Percentiles rank a stretch among this genome's conserved stretches.
Conservation (phyloP, 2,888 invertebrate genomes). For the Aleiodes testaceus region DNA sequence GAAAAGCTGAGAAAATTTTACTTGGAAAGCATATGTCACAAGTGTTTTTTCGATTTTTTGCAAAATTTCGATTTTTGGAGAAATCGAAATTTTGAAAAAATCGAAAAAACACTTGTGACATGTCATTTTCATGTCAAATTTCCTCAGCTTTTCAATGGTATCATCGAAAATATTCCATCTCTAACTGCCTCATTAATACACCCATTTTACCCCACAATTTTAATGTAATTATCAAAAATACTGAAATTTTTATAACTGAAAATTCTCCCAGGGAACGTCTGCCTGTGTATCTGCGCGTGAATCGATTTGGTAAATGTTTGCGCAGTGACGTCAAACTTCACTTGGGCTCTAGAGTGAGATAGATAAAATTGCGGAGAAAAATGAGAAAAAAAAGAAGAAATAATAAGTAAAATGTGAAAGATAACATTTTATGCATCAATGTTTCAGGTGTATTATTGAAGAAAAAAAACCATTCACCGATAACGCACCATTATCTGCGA, state of each 20-base stretch:
- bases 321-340: slow-evolving; percentile 57
- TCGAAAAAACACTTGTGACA: too few species aligned
- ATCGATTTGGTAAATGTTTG: slow-evolving; percentile 60
- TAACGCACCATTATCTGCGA: slow-evolving; percentile 23
- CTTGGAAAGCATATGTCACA: too few species aligned
- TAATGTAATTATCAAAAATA: too few species aligned
- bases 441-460: neutral
- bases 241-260: slow-evolving; percentile 23
- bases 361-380: slow-evolving; percentile 1
- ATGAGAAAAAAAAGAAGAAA: neutral
- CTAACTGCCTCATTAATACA: too few species aligned
- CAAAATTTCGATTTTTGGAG: too few species aligned
- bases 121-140: too few species aligned
- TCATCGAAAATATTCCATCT: too few species aligned
- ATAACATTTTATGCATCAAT: slow-evolving; percentile 17
- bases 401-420: slow-evolving; percentile 5
- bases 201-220: too few species aligned
- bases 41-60: too few species aligned
- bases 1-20: too few species aligned
- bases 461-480: slow-evolving; percentile 41
- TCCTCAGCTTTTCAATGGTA: too few species aligned
- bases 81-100: too few species aligned
- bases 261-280: slow-evolving; percentile 7
- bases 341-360: neutral
- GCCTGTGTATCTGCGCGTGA: slow-evolving; percentile 37